Percentiles rank a stretch among this genome's conserved stretches.
These are phyloP conservation scores for Noctua comes DNA, from an alignment of 2,888 invertebrate species.

Conservation along the genomic window DNA sequence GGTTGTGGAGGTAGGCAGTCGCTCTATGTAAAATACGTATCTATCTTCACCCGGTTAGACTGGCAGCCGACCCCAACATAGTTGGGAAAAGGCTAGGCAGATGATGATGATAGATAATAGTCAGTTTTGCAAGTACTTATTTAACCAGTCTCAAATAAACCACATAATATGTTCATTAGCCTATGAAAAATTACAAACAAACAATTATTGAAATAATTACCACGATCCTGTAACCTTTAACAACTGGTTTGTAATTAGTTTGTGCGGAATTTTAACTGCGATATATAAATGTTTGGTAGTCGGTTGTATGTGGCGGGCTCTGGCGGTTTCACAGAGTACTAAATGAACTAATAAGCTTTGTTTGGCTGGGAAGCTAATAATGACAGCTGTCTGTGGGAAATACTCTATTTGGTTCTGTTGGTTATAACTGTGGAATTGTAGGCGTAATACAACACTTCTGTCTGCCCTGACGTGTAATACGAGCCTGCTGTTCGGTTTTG, in stretches of 20 bases:
- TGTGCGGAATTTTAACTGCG: conserved; percentile 34
- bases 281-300: conserved; percentile 28
- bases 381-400: background rate
- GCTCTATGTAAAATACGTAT: no score
- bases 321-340: conserved; percentile 39
- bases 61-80: no score
- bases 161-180: background rate
- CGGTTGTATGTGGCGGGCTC: conserved; percentile 24
- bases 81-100: no score
- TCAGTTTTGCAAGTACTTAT: background rate
- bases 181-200: conserved; percentile 3
- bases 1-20: no score
- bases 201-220: conserved; percentile 19
- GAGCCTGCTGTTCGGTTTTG: background rate
- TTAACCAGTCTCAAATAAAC: background rate
- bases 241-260: conserved; percentile 48
- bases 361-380: conserved; percentile 19
- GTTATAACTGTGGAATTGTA: background rate
- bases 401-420: conserved; percentile 4
- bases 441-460: background rate
- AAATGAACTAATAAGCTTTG: conserved; percentile 37
- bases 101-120: background rate
- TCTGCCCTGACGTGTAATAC: no score
- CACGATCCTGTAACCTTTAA: conserved; percentile 27
- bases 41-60: no score